Base-by-base conservation (phyloP, 2,888 invertebrate genomes). In the Perizoma affinitatum region DNA sequence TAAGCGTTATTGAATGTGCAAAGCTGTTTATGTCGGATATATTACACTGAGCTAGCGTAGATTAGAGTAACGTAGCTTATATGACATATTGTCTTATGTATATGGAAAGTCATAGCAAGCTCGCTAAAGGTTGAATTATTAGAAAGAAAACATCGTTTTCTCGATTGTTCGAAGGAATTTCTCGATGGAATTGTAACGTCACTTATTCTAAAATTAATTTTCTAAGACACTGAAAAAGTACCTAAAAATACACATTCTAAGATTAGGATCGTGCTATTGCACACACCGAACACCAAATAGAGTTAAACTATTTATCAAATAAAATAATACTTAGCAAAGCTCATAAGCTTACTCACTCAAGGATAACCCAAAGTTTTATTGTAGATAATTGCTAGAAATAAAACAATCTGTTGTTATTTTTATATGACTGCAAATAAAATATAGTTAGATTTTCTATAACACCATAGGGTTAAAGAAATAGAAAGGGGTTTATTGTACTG, bases 181-280 rank as follows among this genome's bases (percentile, higher is more conserved):
- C 80, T 77, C 73, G 73, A 89, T 77, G 89, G 90, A 91, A 90
- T 90, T 90, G 79, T 73, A 70, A 72, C 58, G 62, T 58, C 63
- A 63, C 50, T 61, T 54, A 60, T 65, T 57, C 62, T 85, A 85
- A 87, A 84, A 83, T 73, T 83, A 80, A 81, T 81, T 73, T 76
- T 82, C 77, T 82, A 81, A 78, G 69, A 81, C 82, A 83, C 76
- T 76, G 82, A 67, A 78, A 80, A 80, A 79, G 78, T 22, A 22
- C 22, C 22, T 22, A 22, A 22, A 22, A 22, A 22, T 22, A 22
- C 22, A 22, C 22, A 2, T 22, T 1, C 22, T 22, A 22, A 79
- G 80, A 83, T 83, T 91, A 90, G 87, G 82, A 84, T 84, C 78
- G 92, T 91, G 92, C 91, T 92, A 90, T 91, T 91, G 92, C 92